These are phyloP conservation scores for Ptychodera flava DNA, from an alignment of 35 echinoderm and acorn worm genomes.

Conservation along the genomic window DNA sequence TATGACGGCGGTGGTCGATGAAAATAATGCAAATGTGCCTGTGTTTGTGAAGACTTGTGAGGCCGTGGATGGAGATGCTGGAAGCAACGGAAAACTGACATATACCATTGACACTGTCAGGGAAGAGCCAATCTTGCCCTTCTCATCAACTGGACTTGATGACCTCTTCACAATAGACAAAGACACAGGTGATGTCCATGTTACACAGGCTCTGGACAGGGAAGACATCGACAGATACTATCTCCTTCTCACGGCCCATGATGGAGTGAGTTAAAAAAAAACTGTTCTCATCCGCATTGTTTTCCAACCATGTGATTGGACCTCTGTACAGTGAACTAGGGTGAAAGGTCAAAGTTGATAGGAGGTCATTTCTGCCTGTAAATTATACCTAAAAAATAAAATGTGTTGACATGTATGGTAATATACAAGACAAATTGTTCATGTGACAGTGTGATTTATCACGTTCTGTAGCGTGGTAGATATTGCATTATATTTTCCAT, in stretches of 20 bases:
- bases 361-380: background rate
- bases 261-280: conserved; percentile 58
- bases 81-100: conserved; percentile 62
- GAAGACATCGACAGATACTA: conserved; percentile 45
- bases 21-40: conserved; percentile 57
- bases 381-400: background rate
- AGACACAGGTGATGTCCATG: conserved; percentile 55
- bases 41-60: conserved; percentile 43
- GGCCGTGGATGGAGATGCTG: conserved; percentile 60
- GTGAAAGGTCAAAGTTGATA: too few species aligned
- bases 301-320: background rate
- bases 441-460: background rate
- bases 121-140: too few species aligned
- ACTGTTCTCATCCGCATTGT: background rate
- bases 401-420: background rate
- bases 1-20: conserved; percentile 40
- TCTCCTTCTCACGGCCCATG: conserved; percentile 61
- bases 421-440: background rate
- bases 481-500: too few species aligned
- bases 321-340: background rate
- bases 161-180: conserved; percentile 77
- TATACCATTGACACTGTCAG: conserved; percentile 33
- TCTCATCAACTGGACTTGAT: too few species aligned
- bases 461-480: background rate
- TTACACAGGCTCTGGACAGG: conserved; percentile 48